Evolutionary conservation across 2,888 invertebrate genomes (phyloP).

Genomic region (Epinotia ramella): DNA sequence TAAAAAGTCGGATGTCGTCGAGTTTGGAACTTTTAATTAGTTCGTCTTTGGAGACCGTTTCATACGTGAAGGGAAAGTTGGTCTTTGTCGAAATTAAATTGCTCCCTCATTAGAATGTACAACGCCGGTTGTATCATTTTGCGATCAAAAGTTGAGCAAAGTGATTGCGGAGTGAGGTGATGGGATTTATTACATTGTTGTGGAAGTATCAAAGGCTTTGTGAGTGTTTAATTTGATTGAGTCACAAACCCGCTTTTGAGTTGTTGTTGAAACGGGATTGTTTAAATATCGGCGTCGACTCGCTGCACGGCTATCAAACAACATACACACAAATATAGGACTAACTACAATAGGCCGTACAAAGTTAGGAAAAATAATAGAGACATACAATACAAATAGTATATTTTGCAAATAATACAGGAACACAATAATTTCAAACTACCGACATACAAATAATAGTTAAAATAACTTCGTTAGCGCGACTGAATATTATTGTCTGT

Average conservation of each 20-base stretch:
- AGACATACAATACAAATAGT: too few relatives aligned
- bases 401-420: too few relatives aligned
- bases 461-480: too few relatives aligned
- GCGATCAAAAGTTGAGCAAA: conserved; percentile 20
- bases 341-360: too few relatives aligned
- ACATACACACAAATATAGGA: too few relatives aligned
- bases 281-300: not conserved
- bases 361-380: too few relatives aligned
- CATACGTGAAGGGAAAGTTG: conserved; percentile 38
- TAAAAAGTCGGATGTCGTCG: conserved; percentile 38
- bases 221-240: not conserved
- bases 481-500: too few relatives aligned
- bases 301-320: too few relatives aligned
- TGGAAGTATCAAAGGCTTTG: not conserved
- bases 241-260: not conserved
- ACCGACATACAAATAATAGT: too few relatives aligned
- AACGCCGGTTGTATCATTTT: conserved; percentile 5
- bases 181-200: conserved; percentile 3
- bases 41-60: conserved; percentile 27
- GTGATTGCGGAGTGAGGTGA: conserved; percentile 14
- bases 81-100: conserved; percentile 24
- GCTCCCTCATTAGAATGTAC: conserved; percentile 36
- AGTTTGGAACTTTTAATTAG: conserved; percentile 39
- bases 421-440: too few relatives aligned
- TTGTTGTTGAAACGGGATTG: not conserved